Evolutionary conservation across 2,888 invertebrate species (phyloP), one percentile per base, ranked within the genome.

Genomic region (Heliconius charithonia): DNA sequence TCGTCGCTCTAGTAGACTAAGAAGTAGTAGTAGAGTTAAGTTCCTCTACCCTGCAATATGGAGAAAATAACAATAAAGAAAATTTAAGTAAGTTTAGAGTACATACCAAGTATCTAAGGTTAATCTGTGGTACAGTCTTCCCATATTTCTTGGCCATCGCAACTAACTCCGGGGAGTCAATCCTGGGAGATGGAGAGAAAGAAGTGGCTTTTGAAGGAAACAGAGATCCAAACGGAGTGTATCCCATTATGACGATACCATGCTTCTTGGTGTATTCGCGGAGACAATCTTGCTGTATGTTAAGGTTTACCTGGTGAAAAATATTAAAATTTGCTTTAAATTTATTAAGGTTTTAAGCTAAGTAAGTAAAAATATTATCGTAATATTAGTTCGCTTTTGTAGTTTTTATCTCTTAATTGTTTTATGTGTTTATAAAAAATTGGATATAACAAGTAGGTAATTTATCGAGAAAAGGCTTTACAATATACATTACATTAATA

Each of bases 221-320:
- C 63, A 95, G 84, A 0, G 91, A 90, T 0, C 97, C 98, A 81
- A 98, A 95, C 0, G 98, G 98, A 45, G 97, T 96, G 90, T 97
- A 98, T 0, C 93, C 98, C 82, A 95, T 96, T 83, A 98, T 89
- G 0, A 93, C 91, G 75, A 98, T 96, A 72, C 92, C 95, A 63
- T 96, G 95, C 22, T 94, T 87, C 76, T 95, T 95, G 88, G 98
- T 97, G 86, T 96, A 97, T 13, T 96, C 91, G 0, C 96, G 96
- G 63, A 98, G 88, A 67, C 96, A 95, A 32, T 96, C 96, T 85
- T 98, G 97, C 82, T 96, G 97, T 9, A 97, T 92, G 84, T 97
- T 97, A 6, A 97, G 96, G 86, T 97, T 94, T 1, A 93, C 81
- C 94, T 95, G 87, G 12, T 77, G 78, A 71, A 37, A 51, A 27